Percentiles rank a stretch among this genome's conserved stretches.
Evolutionary conservation across 2,888 invertebrate genomes (phyloP).

Genomic region (Mystacides longicornis): DNA sequence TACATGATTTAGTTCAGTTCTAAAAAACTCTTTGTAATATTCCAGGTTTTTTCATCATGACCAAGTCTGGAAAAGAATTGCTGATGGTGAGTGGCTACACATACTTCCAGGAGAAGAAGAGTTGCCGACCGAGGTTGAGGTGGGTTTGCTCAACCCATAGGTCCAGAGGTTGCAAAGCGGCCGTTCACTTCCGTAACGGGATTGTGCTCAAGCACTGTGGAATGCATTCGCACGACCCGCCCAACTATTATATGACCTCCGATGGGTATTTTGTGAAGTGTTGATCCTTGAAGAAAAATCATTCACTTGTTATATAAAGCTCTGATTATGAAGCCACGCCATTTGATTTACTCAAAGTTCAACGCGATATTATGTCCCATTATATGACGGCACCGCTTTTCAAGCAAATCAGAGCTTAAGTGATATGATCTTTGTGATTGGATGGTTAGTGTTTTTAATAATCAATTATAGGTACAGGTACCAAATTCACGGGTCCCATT

Average conservation of each 20-base stretch:
- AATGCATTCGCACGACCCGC: conserved; percentile 9
- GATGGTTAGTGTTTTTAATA: too few relatives aligned
- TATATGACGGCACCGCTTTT: too few relatives aligned
- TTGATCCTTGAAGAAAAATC: neutral
- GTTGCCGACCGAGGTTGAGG: neutral
- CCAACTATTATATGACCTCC: conserved; percentile 5
- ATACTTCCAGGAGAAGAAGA: conserved; percentile 13
- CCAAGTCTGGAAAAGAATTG: neutral
- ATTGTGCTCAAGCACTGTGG: conserved; percentile 22
- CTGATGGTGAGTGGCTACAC: conserved; percentile 12
- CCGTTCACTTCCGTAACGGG: conserved; percentile 4
- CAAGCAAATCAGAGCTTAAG: too few relatives aligned
- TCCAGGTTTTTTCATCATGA: conserved; percentile 9
- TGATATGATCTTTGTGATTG: too few relatives aligned
- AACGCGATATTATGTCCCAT: too few relatives aligned
- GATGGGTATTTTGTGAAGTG: conserved; percentile 9
- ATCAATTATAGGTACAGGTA: too few relatives aligned
- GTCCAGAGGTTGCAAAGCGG: conserved; percentile 11
- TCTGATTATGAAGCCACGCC: too few relatives aligned
- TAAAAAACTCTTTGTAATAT: neutral
- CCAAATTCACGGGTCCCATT: too few relatives aligned
- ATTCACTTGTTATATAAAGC: neutral
- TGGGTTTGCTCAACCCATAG: conserved; percentile 13
- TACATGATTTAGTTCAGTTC: too few relatives aligned
- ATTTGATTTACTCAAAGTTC: too few relatives aligned